Conservation (phyloP, 2,888 invertebrate genomes). For the Tridacna crocea region DNA sequence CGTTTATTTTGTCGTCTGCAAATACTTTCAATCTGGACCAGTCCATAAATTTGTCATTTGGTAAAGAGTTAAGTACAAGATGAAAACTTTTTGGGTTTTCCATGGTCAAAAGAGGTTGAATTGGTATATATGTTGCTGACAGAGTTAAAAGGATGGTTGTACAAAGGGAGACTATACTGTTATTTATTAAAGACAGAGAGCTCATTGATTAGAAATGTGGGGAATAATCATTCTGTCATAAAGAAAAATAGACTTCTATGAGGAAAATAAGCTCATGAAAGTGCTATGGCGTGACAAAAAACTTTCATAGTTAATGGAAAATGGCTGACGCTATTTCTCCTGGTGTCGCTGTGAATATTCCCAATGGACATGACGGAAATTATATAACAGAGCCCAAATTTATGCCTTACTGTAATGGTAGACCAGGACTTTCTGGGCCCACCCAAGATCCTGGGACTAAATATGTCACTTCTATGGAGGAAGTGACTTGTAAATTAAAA, state of each 20-base stretch:
- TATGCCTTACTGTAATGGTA: constrained; percentile 52
- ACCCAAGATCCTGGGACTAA: constrained; percentile 20
- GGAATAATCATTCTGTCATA: not conserved
- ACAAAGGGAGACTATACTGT: too few relatives aligned
- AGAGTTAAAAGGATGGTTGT: too few relatives aligned
- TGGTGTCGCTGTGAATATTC: constrained; percentile 23
- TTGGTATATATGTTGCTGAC: too few relatives aligned
- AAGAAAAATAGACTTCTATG: not conserved
- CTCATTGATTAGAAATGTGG: not conserved
- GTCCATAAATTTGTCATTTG: too few relatives aligned
- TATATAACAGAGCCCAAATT: constrained; percentile 9
- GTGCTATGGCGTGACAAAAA: constrained; percentile 5
- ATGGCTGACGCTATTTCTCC: constrained; percentile 1
- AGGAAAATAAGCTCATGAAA: not conserved
- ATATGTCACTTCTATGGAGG: constrained; percentile 55
- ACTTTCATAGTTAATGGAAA: constrained; percentile 4
- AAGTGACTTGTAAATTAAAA: constrained; percentile 55
- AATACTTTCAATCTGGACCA: too few relatives aligned
- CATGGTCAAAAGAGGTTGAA: too few relatives aligned
- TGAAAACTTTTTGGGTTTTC: too few relatives aligned
- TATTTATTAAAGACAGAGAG: not conserved
- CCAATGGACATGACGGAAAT: constrained; percentile 28
- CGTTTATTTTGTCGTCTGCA: too few relatives aligned
- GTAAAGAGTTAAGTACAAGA: too few relatives aligned
- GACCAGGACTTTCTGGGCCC: constrained; percentile 21